Conservation (phyloP, 2,113 vertebrate genomes). For the Sprattus sprattus region DNA sequence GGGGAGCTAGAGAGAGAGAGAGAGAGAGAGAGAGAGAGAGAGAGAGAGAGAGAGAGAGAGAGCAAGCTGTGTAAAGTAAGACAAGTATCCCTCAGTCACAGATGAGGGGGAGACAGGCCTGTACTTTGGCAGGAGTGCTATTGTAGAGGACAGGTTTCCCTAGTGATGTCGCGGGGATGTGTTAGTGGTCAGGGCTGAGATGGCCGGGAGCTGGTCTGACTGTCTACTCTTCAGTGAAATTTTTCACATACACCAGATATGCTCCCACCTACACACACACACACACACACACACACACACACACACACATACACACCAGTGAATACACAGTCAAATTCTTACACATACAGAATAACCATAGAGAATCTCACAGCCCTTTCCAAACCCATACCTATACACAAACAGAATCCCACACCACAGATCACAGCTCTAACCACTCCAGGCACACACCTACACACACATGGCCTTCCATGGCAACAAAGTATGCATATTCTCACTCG, state of each 20-base stretch:
- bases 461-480: not conserved
- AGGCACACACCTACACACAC: not conserved
- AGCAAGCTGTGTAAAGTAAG: slow-evolving; percentile 36
- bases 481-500: not conserved
- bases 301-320: not conserved
- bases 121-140: not conserved
- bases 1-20: slow-evolving; percentile 49
- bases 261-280: not conserved
- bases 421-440: not conserved
- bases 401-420: not conserved
- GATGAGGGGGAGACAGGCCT: not conserved
- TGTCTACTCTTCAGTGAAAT: not conserved
- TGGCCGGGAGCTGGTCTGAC: not conserved
- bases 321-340: not conserved
- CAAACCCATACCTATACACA: not conserved
- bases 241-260: not conserved
- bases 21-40: slow-evolving; percentile 26
- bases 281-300: not conserved
- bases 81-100: not conserved
- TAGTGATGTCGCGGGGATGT: not conserved
- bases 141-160: not conserved
- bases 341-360: not conserved
- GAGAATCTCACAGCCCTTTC: not conserved
- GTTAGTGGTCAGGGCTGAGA: not conserved
- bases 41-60: slow-evolving; percentile 41